Percentiles rank a stretch among this genome's conserved stretches.
These are phyloP conservation scores for Aphelenchoides fujianensis DNA, from an alignment of 1,140 invertebrate species.

Conservation along the genomic window DNA sequence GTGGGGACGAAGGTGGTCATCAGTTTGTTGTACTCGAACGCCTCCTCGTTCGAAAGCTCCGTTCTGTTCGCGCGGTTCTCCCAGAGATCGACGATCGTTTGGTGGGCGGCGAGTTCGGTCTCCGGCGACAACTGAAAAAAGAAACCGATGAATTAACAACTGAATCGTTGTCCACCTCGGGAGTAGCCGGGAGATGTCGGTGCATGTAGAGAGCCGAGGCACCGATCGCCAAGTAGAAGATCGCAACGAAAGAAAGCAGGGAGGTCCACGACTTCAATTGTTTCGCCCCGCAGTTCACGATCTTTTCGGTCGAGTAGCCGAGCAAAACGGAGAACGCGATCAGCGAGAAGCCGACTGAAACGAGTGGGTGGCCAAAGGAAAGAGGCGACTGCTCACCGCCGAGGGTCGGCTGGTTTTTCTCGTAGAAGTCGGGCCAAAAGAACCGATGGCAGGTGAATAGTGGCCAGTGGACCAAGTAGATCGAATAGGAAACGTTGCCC, in stretches of 20 bases:
- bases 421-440: neutral
- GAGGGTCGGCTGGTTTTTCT: slow-evolving; percentile 1
- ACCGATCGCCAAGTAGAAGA: neutral
- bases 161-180: neutral
- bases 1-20: slow-evolving; percentile 14
- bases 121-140: neutral
- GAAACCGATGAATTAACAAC: too few species aligned
- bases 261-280: neutral
- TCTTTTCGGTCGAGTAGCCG: slow-evolving; percentile 10
- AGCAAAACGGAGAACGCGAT: slow-evolving; percentile 1
- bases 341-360: slow-evolving; percentile 8
- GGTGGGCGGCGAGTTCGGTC: neutral
- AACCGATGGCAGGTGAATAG: slow-evolving; percentile 4
- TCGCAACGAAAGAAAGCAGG: neutral
- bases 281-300: neutral
- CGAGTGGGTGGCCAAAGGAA: neutral
- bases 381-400: neutral
- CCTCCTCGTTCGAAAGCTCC: neutral
- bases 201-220: neutral
- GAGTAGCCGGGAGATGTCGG: neutral
- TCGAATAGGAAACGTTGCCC: slow-evolving; percentile 28
- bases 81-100: neutral
- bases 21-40: neutral
- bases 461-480: slow-evolving; percentile 35
- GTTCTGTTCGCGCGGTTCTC: neutral